phyloP scores from a whole-genome alignment of 2,888 invertebrate genomes.

The Diadegma fenestrale region DNA sequence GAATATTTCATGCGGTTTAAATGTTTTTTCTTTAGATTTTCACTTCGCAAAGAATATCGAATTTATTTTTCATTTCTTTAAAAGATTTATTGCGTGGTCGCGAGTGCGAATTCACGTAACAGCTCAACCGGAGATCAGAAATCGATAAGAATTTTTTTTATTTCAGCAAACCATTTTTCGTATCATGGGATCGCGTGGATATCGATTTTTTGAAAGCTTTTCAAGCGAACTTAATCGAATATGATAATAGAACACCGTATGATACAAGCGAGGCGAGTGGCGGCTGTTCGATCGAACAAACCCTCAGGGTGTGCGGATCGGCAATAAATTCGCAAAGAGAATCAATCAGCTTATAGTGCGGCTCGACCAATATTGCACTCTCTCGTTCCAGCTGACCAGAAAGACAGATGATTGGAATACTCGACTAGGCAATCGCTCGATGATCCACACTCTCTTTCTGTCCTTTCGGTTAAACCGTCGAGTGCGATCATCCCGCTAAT shows the following conservation, averaged over 20 bases:
- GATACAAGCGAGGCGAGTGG: conserved; percentile 29
- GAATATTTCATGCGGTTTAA: background rate
- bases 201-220: conserved; percentile 50
- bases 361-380: conserved; percentile 39
- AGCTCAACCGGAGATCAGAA: background rate
- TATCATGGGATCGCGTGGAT: conserved; percentile 23
- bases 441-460: conserved; percentile 45
- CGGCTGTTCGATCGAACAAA: background rate
- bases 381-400: conserved; percentile 20
- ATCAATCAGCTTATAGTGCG: conserved; percentile 62
- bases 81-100: background rate
- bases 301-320: conserved; percentile 38
- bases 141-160: background rate
- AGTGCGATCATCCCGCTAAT: conserved; percentile 35
- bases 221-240: conserved; percentile 60
- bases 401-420: conserved; percentile 50
- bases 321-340: conserved; percentile 65
- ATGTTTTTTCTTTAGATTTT: background rate
- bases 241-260: conserved; percentile 47
- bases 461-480: background rate
- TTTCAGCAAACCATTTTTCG: background rate
- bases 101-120: background rate
- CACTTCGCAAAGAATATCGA: background rate
- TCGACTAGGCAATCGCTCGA: conserved; percentile 62
- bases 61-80: background rate